Evolutionary conservation across 2,797 vertebrate species (phyloP), one percentile per base, ranked within the genome.

Genomic region (Scarus forsteni): DNA sequence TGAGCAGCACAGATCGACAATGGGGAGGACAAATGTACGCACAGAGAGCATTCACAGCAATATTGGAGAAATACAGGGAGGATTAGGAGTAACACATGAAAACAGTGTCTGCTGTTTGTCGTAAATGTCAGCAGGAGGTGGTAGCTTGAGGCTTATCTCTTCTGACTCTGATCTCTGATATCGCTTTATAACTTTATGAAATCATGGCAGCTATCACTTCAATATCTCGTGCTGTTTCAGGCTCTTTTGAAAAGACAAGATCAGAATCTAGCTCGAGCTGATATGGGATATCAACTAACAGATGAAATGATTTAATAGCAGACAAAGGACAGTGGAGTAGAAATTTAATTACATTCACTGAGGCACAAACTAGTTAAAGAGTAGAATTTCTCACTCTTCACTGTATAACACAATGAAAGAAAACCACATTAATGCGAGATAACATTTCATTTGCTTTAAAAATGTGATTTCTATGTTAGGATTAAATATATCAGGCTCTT

Each of bases 151-250:
- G 50, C 50, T 34, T 51, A 19, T 51, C 50, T 51, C 50, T 7
- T 51, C 48, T 49, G 48, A 19, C 34, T 11, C 27, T 51, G n/a
- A 51, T 51, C 27, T 51, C 50, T 51, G 50, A 51, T 51, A 19
- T 51, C 3, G 34, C 10, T 51, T 19, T 7, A 9, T 51, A 34
- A 13, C 11, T 51, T 51, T 51, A 27, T 55, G 15, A 55, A 7
- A 18, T 55, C 53, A 18, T 56, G n/a, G 53, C 9, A 12, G n/a
- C 36, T 10, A 18, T 56, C 38, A 1, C 36, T 40, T 8, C n/a
- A 39, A 40, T 40, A 40, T 18, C 38, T 40, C 38, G 8, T 5
- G 38, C 12, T 55, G 35, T 40, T 18, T 55, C 6, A 18, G 53
- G 38, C 38, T 36, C 10, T 18, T 40, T 12, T 40, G 38, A 10